Base-by-base conservation (phyloP, 2,888 invertebrate species). In the Aphodius granarius region DNA sequence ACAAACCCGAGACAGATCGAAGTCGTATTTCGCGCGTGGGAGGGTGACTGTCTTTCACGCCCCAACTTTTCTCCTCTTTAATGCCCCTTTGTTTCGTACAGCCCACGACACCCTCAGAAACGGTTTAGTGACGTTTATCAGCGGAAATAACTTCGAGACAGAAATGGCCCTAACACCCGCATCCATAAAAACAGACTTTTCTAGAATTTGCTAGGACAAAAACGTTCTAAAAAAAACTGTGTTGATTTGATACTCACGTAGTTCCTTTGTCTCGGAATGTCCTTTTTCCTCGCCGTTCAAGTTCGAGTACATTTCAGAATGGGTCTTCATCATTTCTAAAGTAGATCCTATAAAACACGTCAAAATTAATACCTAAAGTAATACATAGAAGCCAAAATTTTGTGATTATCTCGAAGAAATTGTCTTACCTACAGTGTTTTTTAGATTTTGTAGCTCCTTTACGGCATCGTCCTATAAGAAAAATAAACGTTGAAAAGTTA, bases 401-500 rank as follows among this genome's bases (percentile, higher is more conserved):
- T 16, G 16, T 63, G 43, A 70, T 21, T 18, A 65, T 68, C 22
- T 63, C 74, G 22, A 78, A 79, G 5, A 68, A 66, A 66, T 64
- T 75, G 62, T 81, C 84, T 85, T 79, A 84, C 85, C 85, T 76
- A 85, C 79, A 6, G 85, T 83, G 79, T 87, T 86, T 81, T 89
- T 89, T 75, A 89, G 81, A 78, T 88, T 88, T 81, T 90, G 89
- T 79, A 90, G 83, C 81, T 90, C 89, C 74, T 85, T 84, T 3
- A 90, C 90, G 82, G 89, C 72, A 63, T 76, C 86, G 80, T 90
- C 90, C 82, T 88, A 85, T 80, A 89, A 84, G 72, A 80, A 80
- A 79, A 80, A 75, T 76, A 65, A 15, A 64, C 15, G 18, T 72
- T 3, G 18, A 64, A 4, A 64, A 16, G 6, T 19, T 15, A 68